Conservation (phyloP, 2,888 invertebrate genomes). For the Nycteola revayana region DNA sequence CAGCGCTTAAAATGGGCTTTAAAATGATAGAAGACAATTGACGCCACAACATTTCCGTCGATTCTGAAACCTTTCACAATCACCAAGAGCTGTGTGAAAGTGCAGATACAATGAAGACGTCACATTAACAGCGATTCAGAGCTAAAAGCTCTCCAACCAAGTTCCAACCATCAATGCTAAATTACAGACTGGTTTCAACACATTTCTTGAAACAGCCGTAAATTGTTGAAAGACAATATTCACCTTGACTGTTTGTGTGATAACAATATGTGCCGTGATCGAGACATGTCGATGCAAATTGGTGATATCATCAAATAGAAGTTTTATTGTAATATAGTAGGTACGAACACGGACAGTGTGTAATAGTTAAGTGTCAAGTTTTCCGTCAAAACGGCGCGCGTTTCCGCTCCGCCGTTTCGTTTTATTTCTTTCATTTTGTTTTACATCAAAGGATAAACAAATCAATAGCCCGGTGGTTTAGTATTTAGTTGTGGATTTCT, state of each 20-base stretch:
- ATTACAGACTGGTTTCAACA: conserved; percentile 95
- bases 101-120: conserved; percentile 21
- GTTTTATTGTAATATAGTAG: conserved; percentile 21
- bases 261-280: conserved; percentile 87
- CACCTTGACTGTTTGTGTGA: conserved; percentile 59
- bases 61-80: conserved; percentile 18
- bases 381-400: conserved; percentile 74
- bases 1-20: conserved; percentile 25
- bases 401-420: conserved; percentile 66
- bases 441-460: conserved; percentile 78
- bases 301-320: conserved; percentile 75
- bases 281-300: conserved; percentile 83
- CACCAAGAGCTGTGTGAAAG: conserved; percentile 13
- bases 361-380: conserved; percentile 50
- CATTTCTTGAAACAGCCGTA: conserved; percentile 97
- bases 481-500: conserved; percentile 57
- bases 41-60: conserved; percentile 25
- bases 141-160: conserved; percentile 60
- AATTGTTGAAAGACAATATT: conserved; percentile 57
- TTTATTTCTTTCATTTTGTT: conserved; percentile 78
- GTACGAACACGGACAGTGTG: too few relatives aligned
- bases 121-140: conserved; percentile 44
- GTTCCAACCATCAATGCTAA: conserved; percentile 87
- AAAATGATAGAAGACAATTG: conserved; percentile 72
- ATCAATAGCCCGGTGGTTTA: conserved; percentile 61